A percentile compares a stretch with the other conserved stretches of the same genome.
Evolutionary conservation across 2,888 invertebrate genomes (phyloP).

Genomic region (Andrena bucephala): DNA sequence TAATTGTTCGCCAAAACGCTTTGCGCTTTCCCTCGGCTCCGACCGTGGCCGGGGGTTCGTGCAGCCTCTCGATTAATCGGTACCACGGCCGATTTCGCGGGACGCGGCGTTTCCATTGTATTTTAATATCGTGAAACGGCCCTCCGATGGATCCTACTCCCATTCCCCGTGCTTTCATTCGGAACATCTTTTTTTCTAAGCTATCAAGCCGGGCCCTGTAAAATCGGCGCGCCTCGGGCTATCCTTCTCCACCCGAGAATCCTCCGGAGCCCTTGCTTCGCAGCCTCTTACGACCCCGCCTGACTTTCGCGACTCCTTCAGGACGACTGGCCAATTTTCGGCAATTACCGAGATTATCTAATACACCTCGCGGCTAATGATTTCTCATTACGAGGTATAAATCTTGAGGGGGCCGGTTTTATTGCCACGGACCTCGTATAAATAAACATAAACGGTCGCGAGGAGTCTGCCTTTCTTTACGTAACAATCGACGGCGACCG

Average conservation of each 20-base stretch:
- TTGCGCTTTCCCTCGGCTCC: slow-evolving; percentile 21
- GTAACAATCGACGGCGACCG: slow-evolving; percentile 9
- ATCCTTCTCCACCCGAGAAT: slow-evolving; percentile 43
- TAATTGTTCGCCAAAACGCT: slow-evolving; percentile 43
- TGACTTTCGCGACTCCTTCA: slow-evolving; percentile 62
- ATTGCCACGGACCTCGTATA: slow-evolving; percentile 36
- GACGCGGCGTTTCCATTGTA: slow-evolving; percentile 43
- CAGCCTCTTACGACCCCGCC: slow-evolving; percentile 55
- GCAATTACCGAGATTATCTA: slow-evolving; percentile 84
- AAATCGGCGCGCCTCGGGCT: slow-evolving; percentile 70
- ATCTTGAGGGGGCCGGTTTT: slow-evolving; percentile 74
- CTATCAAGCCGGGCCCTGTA: slow-evolving; percentile 49
- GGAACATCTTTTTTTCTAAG: slow-evolving; percentile 57
- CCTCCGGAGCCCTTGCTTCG: slow-evolving; percentile 16
- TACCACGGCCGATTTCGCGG: slow-evolving; percentile 35
- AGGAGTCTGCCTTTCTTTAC: slow-evolving; percentile 7
- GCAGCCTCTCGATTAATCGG: slow-evolving; percentile 42
- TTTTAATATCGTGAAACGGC: slow-evolving; percentile 57
- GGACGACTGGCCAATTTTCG: slow-evolving; percentile 79
- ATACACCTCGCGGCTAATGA: slow-evolving; percentile 84
- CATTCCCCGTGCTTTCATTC: slow-evolving; percentile 45
- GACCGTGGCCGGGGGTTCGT: background rate
- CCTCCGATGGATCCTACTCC: slow-evolving; percentile 36
- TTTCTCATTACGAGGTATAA: slow-evolving; percentile 85
- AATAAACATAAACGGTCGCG: slow-evolving; percentile 40